Conservation (phyloP, 1,140 invertebrate species). For the Temnothorax nylanderi region DNA sequence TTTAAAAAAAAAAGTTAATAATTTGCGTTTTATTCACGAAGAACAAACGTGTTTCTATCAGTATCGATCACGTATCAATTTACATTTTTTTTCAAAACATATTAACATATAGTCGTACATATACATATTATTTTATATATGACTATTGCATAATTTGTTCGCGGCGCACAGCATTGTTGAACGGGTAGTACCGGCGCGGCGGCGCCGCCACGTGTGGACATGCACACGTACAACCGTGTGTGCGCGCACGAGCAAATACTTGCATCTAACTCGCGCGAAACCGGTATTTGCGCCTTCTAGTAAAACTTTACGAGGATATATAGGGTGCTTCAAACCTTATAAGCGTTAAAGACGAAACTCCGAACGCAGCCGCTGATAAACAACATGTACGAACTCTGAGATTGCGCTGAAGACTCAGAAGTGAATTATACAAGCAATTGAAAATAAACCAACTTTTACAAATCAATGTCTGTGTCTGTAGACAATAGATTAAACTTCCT, state of each 20-base stretch:
- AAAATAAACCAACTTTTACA: not conserved
- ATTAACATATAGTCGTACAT: too few species aligned
- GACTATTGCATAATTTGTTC: constrained; percentile 36
- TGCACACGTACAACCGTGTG: constrained; percentile 14
- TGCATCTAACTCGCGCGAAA: constrained; percentile 47
- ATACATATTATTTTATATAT: too few species aligned
- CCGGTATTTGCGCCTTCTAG: constrained; percentile 52
- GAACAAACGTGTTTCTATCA: not conserved
- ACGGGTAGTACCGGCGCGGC: constrained; percentile 9
- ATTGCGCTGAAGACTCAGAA: not conserved
- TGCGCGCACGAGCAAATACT: constrained; percentile 25
- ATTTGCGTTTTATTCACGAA: not conserved
- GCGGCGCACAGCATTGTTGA: not conserved
- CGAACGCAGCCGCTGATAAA: not conserved
- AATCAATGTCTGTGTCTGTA: not conserved
- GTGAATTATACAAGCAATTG: not conserved
- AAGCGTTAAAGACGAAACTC: not conserved
- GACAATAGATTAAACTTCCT: not conserved
- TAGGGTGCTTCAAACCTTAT: constrained; percentile 17
- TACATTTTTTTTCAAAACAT: too few species aligned
- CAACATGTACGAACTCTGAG: not conserved
- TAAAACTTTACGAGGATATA: constrained; percentile 49
- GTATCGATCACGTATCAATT: not conserved
- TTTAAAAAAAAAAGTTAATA: not conserved
- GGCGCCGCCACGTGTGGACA: constrained; percentile 39